A percentile compares a stretch with the other conserved stretches of the same genome.
phyloP scores from a whole-genome alignment of 2,113 vertebrate genomes.

The Azemiops feae region DNA sequence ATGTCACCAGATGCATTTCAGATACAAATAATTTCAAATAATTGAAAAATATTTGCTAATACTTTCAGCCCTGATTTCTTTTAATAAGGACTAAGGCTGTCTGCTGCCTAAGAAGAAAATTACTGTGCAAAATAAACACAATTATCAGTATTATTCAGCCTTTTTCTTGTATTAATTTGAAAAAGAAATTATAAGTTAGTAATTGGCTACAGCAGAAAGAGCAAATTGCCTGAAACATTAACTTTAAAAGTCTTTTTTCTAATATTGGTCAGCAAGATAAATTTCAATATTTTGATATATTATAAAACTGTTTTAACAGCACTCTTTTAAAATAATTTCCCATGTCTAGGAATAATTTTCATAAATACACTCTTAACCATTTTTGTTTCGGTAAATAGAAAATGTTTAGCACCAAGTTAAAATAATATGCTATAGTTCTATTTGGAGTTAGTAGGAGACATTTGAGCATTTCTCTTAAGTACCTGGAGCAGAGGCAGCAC shows the following conservation, averaged over 20 bases:
- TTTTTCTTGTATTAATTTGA: background rate
- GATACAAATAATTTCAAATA: background rate
- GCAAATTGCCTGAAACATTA: background rate
- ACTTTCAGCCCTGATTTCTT: accelerated
- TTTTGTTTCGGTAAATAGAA: background rate
- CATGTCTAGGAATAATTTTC: background rate
- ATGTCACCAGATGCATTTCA: background rate
- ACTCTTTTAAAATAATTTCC: background rate
- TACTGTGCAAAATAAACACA: accelerated
- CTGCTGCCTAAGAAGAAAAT: accelerated
- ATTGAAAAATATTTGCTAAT: background rate
- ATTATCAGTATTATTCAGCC: background rate
- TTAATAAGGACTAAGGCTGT: background rate
- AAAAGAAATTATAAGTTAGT: background rate
- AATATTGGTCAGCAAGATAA: background rate
- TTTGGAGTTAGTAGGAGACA: background rate
- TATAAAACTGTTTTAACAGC: background rate
- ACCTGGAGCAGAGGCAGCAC: too few relatives aligned
- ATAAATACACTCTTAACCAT: background rate
- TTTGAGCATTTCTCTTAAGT: background rate
- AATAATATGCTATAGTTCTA: background rate
- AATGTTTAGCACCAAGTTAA: background rate
- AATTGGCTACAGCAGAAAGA: background rate
- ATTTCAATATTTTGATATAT: background rate
- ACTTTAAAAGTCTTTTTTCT: background rate